Evolutionary conservation across 2,797 vertebrate genomes (phyloP), one percentile per base, ranked within the genome.

Genomic region (Scarus forsteni): DNA sequence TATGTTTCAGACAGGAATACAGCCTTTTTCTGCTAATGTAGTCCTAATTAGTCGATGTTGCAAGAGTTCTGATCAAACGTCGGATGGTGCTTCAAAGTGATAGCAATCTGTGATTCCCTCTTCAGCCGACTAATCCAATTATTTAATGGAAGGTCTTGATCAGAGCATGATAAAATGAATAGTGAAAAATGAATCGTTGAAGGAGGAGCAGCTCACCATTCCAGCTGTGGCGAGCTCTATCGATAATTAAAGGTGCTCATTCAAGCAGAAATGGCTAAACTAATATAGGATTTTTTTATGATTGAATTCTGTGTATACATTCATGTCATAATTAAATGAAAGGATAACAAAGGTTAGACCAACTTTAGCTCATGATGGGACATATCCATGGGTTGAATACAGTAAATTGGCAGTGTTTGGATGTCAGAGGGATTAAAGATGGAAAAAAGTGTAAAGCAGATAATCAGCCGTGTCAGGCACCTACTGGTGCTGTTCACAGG

Each of bases 61-160:
- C 51, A 12, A 56, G 53, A 62, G 72, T 48, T 27, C 38, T 14
- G 5, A 44, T 75, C 40, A 77, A 34, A 66, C n/a, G 10, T 52
- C 59, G 61, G 60, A 69, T 59, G 40, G 45, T 19, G 52, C 63
- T 79, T 42, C 50, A 43, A 62, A 73, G 55, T 62, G 64, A 77
- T 63, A 51, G 3, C 36, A 54, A 66, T 71, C 70, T 73, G 50
- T 0, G 5, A 63, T 68, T 64, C 62, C 49, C 80, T 50, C 70
- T 75, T 65, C 39, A 82, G 71, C 54, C 49, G 53, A 81, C 48
- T 64, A 69, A 75, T 85, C 56, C 50, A 68, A 55, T 75, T 69
- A 66, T 34, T 58, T 34, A 15, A 46, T 66, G 66, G 43, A 38
- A 57, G 55, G 34, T 52, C 48, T 70, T 36, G 40, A 81, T 58